Conservation (phyloP, 2,888 invertebrate genomes). For the Lasius fuliginosus region DNA sequence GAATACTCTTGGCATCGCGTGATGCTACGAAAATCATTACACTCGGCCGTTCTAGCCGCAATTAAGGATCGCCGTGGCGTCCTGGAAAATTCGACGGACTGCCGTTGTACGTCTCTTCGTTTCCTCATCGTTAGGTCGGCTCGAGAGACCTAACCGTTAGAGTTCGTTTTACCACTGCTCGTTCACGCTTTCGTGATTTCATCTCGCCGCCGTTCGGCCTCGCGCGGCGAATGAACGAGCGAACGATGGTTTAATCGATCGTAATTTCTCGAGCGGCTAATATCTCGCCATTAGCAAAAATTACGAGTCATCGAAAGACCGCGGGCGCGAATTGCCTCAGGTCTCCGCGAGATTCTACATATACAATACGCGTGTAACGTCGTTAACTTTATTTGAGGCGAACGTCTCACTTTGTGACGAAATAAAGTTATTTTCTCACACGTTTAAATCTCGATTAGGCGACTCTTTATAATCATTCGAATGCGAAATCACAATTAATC, state of each 20-base stretch:
- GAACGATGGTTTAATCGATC: slow-evolving; percentile 38
- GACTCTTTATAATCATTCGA: background rate
- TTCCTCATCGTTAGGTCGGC: slow-evolving; percentile 49
- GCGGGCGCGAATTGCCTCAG: background rate
- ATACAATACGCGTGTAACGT: background rate
- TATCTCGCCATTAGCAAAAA: slow-evolving; percentile 34
- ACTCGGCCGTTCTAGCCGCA: slow-evolving; percentile 35
- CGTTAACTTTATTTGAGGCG: background rate
- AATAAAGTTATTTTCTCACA: background rate
- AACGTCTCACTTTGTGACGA: background rate
- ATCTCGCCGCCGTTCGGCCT: slow-evolving; percentile 48
- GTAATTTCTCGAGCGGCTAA: slow-evolving; percentile 28
- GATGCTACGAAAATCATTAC: slow-evolving; percentile 50
- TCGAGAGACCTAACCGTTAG: slow-evolving; percentile 48
- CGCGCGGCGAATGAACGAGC: slow-evolving; percentile 18
- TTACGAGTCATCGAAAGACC: slow-evolving; percentile 29
- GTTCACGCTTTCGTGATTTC: slow-evolving; percentile 74
- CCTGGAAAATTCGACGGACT: slow-evolving; percentile 59
- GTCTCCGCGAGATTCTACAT: background rate
- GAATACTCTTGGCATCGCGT: slow-evolving; percentile 36
- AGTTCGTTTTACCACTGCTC: slow-evolving; percentile 52
- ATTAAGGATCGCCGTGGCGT: slow-evolving; percentile 50
- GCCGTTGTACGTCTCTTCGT: slow-evolving; percentile 25
- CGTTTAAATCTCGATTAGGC: background rate
- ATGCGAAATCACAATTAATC: background rate